These are phyloP conservation scores for Trogon surrucura DNA, from an alignment of 2,113 vertebrate species.

Conservation along the genomic window DNA sequence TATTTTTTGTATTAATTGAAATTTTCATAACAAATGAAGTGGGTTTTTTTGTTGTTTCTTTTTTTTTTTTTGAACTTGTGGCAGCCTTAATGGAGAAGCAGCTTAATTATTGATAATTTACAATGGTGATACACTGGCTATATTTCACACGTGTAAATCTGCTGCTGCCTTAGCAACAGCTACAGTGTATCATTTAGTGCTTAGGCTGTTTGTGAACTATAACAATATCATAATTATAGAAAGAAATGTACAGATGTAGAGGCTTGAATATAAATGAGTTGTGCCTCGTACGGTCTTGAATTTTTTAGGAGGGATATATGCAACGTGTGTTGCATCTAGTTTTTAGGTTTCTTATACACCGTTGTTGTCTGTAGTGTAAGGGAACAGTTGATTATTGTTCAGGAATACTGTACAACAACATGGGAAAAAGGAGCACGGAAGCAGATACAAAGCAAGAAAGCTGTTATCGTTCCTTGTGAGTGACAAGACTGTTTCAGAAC, in stretches of 20 bases:
- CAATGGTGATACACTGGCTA: background rate
- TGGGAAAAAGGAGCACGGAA: background rate
- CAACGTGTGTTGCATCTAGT: background rate
- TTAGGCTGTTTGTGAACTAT: constrained; percentile 62
- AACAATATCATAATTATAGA: constrained; percentile 39
- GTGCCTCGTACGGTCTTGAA: background rate
- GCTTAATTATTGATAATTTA: constrained; percentile 53
- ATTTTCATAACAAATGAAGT: background rate
- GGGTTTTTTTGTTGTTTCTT: too few relatives aligned
- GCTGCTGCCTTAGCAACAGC: constrained; percentile 53
- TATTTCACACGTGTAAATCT: constrained; percentile 21
- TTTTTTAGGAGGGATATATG: background rate
- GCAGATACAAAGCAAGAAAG: background rate
- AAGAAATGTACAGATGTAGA: background rate
- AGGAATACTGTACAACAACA: background rate
- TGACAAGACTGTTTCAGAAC: background rate
- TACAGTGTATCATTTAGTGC: constrained; percentile 50
- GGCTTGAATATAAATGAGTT: constrained; percentile 7
- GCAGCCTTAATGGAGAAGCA: background rate
- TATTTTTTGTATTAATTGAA: background rate
- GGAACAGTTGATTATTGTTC: background rate
- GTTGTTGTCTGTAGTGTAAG: background rate
- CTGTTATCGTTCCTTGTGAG: background rate
- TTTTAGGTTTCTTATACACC: background rate
- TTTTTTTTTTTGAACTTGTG: too few relatives aligned